Evolutionary conservation across 1,140 invertebrate species (phyloP).

Genomic region (Drosophila virilis): DNA sequence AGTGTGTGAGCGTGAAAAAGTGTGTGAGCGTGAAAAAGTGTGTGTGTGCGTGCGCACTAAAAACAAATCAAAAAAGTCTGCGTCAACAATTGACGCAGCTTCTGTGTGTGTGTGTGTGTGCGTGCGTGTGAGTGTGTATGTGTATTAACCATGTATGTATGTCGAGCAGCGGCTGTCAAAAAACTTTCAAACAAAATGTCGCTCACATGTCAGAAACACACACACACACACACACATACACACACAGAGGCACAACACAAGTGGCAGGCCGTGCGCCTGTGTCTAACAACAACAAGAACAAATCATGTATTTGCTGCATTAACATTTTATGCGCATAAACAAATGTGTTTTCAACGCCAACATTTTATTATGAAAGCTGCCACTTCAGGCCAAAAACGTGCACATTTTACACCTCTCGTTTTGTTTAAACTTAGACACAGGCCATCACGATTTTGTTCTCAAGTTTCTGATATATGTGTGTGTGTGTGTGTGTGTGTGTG

Average conservation of each 20-base stretch:
- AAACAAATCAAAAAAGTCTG: conserved; percentile 65
- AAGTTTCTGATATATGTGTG: conserved; percentile 6
- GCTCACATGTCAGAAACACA: conserved; percentile 74
- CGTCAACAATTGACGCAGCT: conserved; percentile 61
- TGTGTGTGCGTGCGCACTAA: conserved; percentile 21
- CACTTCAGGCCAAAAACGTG: conserved; percentile 42
- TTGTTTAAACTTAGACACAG: conserved; percentile 5
- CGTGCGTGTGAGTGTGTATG: conserved; percentile 7
- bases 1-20: not conserved
- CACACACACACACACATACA: conserved; percentile 17
- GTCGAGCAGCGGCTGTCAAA: conserved; percentile 60
- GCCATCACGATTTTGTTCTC: not conserved
- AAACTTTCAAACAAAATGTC: conserved; percentile 79
- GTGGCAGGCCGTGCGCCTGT: conserved; percentile 1
- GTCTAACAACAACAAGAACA: conserved; percentile 24
- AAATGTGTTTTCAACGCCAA: conserved; percentile 72
- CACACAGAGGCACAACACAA: conserved; percentile 26
- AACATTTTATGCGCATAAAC: conserved; percentile 78
- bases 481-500: no score
- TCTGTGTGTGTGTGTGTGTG: conserved; percentile 16
- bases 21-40: not conserved
- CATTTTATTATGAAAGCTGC: conserved; percentile 72
- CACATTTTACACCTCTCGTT: conserved; percentile 18
- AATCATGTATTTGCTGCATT: conserved; percentile 57
- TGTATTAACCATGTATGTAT: conserved; percentile 40